Percentiles rank a stretch among this genome's conserved stretches.
phyloP scores from a whole-genome alignment of 2,888 invertebrate genomes.

The Elegia similella region DNA sequence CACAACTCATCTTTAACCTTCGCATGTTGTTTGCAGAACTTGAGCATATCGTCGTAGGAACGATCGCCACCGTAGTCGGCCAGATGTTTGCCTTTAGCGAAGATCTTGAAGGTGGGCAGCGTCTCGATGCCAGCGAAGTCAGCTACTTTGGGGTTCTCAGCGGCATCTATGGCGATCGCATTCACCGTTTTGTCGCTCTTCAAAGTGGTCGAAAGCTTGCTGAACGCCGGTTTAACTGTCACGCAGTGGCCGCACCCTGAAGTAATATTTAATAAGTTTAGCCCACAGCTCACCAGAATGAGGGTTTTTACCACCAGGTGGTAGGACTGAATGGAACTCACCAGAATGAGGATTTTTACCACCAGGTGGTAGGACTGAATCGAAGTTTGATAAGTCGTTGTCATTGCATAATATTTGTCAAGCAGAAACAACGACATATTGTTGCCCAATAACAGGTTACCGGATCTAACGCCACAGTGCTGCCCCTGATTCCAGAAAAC shows the following conservation, averaged over 20 bases:
- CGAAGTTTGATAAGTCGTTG: too few relatives aligned
- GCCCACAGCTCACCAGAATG: too few relatives aligned
- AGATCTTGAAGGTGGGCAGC: slow-evolving; percentile 86
- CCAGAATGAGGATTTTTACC: too few relatives aligned
- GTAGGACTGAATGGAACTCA: too few relatives aligned
- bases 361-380: too few relatives aligned
- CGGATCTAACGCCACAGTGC: too few relatives aligned
- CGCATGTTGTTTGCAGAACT: slow-evolving; percentile 60
- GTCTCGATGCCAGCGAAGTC: slow-evolving; percentile 83
- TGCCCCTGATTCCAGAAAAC: too few relatives aligned
- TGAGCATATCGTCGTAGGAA: slow-evolving; percentile 76
- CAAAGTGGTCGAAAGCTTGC: slow-evolving; percentile 76
- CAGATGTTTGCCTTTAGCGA: slow-evolving; percentile 72
- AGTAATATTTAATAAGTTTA: too few relatives aligned
- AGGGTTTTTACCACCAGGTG: too few relatives aligned
- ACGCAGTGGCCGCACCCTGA: slow-evolving; percentile 89
- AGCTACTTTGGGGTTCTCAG: slow-evolving; percentile 81
- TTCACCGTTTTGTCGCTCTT: slow-evolving; percentile 59
- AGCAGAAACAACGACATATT: too few relatives aligned
- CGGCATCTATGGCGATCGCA: slow-evolving; percentile 85
- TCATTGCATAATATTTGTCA: too few relatives aligned
- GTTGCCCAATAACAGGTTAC: too few relatives aligned
- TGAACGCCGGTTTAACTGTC: slow-evolving; percentile 85
- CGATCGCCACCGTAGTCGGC: slow-evolving; percentile 82
- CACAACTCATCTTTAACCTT: slow-evolving; percentile 70